These are phyloP conservation scores for Lacanobia wlatinum DNA, from an alignment of 2,888 invertebrate genomes.

Conservation along the genomic window DNA sequence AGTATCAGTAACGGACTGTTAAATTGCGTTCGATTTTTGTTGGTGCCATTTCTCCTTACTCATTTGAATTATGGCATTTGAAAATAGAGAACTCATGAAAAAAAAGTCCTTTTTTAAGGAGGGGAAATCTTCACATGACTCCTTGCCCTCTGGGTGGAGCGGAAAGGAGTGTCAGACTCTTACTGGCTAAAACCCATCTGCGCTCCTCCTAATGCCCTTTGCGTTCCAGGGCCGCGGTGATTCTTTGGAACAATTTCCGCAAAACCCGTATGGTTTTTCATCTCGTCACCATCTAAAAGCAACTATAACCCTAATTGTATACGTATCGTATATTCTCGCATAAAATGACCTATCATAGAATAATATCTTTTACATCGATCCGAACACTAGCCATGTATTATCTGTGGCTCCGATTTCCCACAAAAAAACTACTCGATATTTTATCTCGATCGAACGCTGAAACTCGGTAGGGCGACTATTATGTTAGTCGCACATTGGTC, in stretches of 20 bases:
- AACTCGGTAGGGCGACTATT: constrained; percentile 51
- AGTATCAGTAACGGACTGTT: no score
- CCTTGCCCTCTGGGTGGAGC: no score
- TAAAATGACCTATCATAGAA: neutral
- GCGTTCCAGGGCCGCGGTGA: no score
- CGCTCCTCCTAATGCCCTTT: no score
- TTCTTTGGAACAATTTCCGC: no score
- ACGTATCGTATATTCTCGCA: neutral
- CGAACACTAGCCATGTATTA: neutral
- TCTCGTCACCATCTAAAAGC: neutral
- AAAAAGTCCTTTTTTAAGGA: neutral
- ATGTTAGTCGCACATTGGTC: constrained; percentile 64
- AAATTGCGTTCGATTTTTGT: no score
- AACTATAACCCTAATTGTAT: neutral
- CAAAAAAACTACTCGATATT: constrained; percentile 24
- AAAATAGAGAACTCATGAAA: no score
- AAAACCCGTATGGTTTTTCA: neutral
- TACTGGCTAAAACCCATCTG: no score
- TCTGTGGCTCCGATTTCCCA: constrained; percentile 3
- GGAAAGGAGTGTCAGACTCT: no score
- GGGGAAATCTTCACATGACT: no score
- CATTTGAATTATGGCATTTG: no score
- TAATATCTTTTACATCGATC: neutral
- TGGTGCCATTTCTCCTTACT: no score
- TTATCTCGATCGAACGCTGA: constrained; percentile 64